These are phyloP conservation scores for Odontothrips loti DNA, from an alignment of 2,888 invertebrate species.

Conservation along the genomic window DNA sequence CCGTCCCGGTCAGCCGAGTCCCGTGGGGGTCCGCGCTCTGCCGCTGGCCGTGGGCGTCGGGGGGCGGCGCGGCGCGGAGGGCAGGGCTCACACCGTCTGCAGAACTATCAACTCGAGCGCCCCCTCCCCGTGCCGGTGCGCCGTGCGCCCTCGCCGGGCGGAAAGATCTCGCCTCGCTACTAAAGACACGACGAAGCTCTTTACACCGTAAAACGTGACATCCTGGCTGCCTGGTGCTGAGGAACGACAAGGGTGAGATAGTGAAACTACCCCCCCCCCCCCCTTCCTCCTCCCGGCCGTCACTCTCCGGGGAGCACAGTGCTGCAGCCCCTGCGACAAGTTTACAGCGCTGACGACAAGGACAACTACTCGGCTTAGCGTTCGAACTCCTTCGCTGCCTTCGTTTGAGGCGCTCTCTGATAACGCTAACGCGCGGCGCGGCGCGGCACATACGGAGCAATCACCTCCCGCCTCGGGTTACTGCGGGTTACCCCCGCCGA, in stretches of 20 bases:
- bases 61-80: background rate
- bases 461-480: background rate
- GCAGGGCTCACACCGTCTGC: background rate
- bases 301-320: too few species aligned
- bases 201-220: constrained; percentile 13
- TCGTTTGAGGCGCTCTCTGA: too few species aligned
- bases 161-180: background rate
- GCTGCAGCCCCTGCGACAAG: background rate
- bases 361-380: background rate
- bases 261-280: background rate
- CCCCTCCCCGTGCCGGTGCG: background rate
- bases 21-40: background rate
- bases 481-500: too few species aligned
- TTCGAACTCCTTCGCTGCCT: background rate
- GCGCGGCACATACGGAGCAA: background rate
- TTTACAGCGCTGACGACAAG: constrained; percentile 13
- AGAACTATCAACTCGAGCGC: constrained; percentile 13
- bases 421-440: too few species aligned
- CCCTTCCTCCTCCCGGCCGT: background rate
- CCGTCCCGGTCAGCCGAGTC: too few species aligned
- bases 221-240: background rate
- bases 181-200: constrained; percentile 26
- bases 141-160: background rate
- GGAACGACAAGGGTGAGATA: too few species aligned
- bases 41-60: background rate